Evolutionary conservation across 2,797 vertebrate species (phyloP), one percentile per base, ranked within the genome.

Genomic region (Gadopsis marmoratus): DNA sequence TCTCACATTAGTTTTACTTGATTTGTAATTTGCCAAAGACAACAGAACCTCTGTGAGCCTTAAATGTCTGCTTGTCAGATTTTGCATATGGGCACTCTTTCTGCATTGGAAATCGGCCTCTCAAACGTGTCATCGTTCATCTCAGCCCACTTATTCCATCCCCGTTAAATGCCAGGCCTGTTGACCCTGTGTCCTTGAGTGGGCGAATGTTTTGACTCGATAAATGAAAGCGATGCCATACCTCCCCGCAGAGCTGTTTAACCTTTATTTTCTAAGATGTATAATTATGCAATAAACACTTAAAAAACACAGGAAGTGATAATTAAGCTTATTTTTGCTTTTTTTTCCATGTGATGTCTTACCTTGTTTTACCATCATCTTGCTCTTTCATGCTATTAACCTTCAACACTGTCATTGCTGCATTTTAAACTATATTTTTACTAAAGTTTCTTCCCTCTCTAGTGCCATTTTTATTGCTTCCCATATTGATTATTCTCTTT

Each of bases 161-260:
- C 33, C 58, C 2, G 65, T 43, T 79, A 87, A 85, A 82, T 79
- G 73, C 78, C 68, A 87, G 66, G 10, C 26, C 21, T 2, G 3
- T 37, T 81, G 79, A 88, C 82, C 84, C 72, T 1, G 29, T 59
- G 60, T 61, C 74, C 31, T 53, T 48, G 29, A 75, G 87, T 82
- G 82, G 80, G 76, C 2, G 39, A 70, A 67, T 79, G 82, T 85
- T 88, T 83, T 80, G 66, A 86, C 76, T 78, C 78, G 81, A 82
- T 86, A 82, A 85, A 86, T 82, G 51, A 79, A 78, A 65, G 61
- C 7, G 33, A 2, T 63, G 16, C 11, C 48, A 69, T 56, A 35
- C 33, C 19, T 85, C 79, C 71, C 72, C 1, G 8, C 50, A 35
- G 76, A 71, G 47, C 68, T 68, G 41, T 83, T 91, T 80, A 76